phyloP scores from a whole-genome alignment of 2,888 invertebrate genomes.

The Harpalus rufipes region DNA sequence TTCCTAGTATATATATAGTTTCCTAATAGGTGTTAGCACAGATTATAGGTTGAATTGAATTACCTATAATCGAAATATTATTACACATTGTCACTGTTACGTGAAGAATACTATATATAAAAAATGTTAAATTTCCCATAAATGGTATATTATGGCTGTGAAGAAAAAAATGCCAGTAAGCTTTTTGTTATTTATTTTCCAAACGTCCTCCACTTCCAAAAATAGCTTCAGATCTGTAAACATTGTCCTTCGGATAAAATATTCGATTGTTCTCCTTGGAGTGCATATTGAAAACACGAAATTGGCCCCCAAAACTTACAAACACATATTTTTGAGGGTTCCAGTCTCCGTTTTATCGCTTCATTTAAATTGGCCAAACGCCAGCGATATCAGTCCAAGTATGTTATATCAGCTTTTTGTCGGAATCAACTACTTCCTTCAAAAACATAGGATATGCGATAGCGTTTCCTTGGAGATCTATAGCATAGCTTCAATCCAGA shows the following conservation, averaged over 20 bases:
- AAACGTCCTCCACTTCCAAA: not conserved
- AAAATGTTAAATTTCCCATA: not conserved
- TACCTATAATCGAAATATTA: no score
- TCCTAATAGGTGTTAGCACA: no score
- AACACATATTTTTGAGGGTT: conserved; percentile 20
- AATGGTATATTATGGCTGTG: not conserved
- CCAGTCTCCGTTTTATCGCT: conserved; percentile 23
- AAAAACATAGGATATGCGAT: conserved; percentile 23
- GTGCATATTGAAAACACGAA: conserved; percentile 17
- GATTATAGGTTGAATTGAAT: no score
- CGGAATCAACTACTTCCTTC: conserved; percentile 29
- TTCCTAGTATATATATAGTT: no score
- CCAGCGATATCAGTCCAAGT: conserved; percentile 26
- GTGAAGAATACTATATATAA: no score
- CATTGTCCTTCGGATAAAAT: conserved; percentile 32
- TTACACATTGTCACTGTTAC: no score
- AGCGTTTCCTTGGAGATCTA: conserved; percentile 25
- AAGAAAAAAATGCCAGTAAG: not conserved
- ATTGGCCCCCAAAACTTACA: conserved; percentile 24
- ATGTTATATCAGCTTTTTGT: conserved; percentile 48
- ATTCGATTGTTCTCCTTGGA: conserved; percentile 35
- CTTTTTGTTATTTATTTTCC: conserved; percentile 11
- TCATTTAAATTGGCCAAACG: conserved; percentile 29
- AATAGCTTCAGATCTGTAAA: conserved; percentile 18
- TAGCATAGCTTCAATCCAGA: conserved; percentile 1